A percentile compares a stretch with the other conserved stretches of the same genome.
Conservation (phyloP, 2,888 invertebrate species). For the Melolontha melolontha region DNA sequence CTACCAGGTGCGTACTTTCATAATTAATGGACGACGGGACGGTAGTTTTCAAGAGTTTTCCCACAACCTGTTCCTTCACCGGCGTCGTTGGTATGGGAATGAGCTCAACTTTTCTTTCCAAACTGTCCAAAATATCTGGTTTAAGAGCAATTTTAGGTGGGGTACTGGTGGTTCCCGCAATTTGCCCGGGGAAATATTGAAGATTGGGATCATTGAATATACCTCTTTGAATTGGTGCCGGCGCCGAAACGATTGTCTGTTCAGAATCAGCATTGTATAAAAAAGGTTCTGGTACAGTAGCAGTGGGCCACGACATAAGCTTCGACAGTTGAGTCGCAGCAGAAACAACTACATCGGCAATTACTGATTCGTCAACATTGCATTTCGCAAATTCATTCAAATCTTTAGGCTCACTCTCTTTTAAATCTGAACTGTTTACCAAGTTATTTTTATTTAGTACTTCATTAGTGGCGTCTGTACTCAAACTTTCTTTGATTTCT, state of each 20-base stretch:
- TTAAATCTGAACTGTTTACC: background rate
- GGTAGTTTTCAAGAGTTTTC: background rate
- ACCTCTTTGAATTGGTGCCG: background rate
- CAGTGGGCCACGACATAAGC: conserved; percentile 3
- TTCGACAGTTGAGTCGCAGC: conserved; percentile 6
- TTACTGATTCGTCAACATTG: background rate
- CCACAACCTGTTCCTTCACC: background rate
- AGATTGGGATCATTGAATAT: background rate
- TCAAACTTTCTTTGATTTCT: too few relatives aligned
- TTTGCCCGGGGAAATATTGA: too few relatives aligned
- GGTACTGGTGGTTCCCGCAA: too few relatives aligned
- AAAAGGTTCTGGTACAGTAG: background rate
- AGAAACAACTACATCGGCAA: background rate
- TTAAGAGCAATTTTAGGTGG: background rate
- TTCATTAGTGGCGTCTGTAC: too few relatives aligned
- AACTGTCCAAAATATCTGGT: background rate
- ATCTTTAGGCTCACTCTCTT: background rate
- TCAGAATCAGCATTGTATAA: background rate
- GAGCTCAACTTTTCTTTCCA: background rate
- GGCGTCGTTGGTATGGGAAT: too few relatives aligned
- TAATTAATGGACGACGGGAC: background rate
- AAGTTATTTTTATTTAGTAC: background rate
- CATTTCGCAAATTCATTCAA: background rate
- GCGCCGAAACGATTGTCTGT: background rate
- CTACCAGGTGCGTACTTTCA: background rate